Conservation (phyloP, 2,888 invertebrate species). For the Zelleria hepariella region DNA sequence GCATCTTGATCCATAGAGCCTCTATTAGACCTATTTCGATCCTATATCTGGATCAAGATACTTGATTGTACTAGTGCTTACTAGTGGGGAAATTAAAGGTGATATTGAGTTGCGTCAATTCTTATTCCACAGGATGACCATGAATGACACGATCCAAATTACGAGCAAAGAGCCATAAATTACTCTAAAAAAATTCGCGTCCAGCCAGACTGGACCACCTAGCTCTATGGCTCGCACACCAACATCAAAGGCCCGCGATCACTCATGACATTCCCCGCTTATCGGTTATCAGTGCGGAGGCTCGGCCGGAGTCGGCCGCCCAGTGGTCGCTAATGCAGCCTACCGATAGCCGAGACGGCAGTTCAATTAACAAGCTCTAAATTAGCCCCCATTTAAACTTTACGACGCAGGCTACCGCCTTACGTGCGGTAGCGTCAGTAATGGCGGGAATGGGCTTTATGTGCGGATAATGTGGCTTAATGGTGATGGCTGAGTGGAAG, state of each 20-base stretch:
- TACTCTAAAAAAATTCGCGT: neutral
- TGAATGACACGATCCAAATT: no score
- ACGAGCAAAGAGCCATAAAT: no score
- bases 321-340: slow-evolving; percentile 52
- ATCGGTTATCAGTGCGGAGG: slow-evolving; percentile 25
- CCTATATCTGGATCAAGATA: no score
- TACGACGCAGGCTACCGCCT: slow-evolving; percentile 68
- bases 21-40: no score
- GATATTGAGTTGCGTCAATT: no score
- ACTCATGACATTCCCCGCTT: slow-evolving; percentile 42
- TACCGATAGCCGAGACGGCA: slow-evolving; percentile 47
- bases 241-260: slow-evolving; percentile 23
- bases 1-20: no score
- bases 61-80: no score
- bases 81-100: no score
- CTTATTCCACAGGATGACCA: no score
- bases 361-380: slow-evolving; percentile 70
- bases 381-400: slow-evolving; percentile 69
- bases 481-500: neutral
- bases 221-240: slow-evolving; percentile 6
- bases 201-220: neutral
- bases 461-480: neutral
- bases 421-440: slow-evolving; percentile 35
- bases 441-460: no score
- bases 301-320: slow-evolving; percentile 26